phyloP scores from a whole-genome alignment of 2,113 vertebrate species.

The Ammodytes dubius region DNA sequence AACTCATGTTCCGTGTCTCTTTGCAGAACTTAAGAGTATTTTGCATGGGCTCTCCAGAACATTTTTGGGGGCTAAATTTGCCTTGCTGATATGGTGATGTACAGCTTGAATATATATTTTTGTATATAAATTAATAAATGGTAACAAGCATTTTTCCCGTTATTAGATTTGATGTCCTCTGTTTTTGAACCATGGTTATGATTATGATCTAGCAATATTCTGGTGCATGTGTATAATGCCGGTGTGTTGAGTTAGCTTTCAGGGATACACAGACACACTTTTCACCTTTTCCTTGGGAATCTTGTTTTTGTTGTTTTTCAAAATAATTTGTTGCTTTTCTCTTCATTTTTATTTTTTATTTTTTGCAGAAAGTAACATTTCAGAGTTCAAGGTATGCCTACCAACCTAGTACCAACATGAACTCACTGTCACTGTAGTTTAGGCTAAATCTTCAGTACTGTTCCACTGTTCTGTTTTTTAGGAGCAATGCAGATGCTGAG shows the following conservation, averaged over 20 bases:
- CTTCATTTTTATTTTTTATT: background rate
- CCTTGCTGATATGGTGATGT: slow-evolving; percentile 18
- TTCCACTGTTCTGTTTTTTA: background rate
- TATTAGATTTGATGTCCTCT: background rate
- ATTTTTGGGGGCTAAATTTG: background rate
- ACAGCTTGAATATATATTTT: slow-evolving; percentile 61
- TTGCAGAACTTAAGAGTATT: slow-evolving; percentile 18
- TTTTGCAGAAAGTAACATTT: background rate
- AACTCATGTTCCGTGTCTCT: background rate
- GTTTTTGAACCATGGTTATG: background rate
- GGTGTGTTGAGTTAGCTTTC: background rate
- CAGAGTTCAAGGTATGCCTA: background rate
- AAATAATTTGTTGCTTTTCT: background rate
- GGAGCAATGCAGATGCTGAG: background rate
- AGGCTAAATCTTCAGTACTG: background rate
- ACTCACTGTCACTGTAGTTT: background rate
- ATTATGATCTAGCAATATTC: background rate
- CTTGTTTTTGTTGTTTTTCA: background rate
- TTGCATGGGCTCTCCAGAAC: slow-evolving; percentile 58
- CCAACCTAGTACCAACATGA: too few species aligned
- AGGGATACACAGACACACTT: background rate
- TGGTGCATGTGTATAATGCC: background rate
- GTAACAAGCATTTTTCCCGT: background rate
- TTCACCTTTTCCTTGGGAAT: background rate
- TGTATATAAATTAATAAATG: slow-evolving; percentile 48